A percentile compares a stretch with the other conserved stretches of the same genome.
Evolutionary conservation across 2,797 vertebrate species (phyloP).

Genomic region (Atherinosoma microstoma): DNA sequence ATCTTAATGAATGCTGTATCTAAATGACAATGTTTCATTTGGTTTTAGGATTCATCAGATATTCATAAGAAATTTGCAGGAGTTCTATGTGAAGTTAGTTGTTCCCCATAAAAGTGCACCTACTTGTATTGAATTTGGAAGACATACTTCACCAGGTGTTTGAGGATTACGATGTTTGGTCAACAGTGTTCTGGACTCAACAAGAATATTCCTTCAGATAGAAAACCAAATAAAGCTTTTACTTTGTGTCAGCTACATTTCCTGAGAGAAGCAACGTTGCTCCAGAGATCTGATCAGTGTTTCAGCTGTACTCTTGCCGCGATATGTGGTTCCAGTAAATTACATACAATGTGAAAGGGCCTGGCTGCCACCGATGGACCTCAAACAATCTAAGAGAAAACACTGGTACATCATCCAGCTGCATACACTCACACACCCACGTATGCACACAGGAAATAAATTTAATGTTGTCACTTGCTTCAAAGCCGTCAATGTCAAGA

Average conservation of each 20-base stretch:
- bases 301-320: constrained; percentile 45
- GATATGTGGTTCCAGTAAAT: constrained; percentile 66
- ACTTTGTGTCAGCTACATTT: constrained; percentile 66
- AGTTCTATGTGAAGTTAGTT: not conserved
- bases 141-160: constrained; percentile 38
- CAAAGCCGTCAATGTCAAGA: constrained; percentile 85
- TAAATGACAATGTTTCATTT: not conserved
- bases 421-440: constrained; percentile 47
- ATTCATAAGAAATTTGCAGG: not conserved
- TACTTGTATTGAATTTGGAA: constrained; percentile 34
- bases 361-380: constrained; percentile 57
- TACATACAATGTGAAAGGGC: constrained; percentile 69
- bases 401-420: constrained; percentile 61
- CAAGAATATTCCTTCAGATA: constrained; percentile 57
- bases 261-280: constrained; percentile 50
- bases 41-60: not conserved
- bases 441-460: constrained; percentile 71
- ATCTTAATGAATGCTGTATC: not conserved
- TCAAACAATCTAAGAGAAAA: constrained; percentile 74
- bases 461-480: constrained; percentile 80
- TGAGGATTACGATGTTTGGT: constrained; percentile 55
- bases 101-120: constrained; percentile 3
- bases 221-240: constrained; percentile 60
- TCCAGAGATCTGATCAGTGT: constrained; percentile 65
- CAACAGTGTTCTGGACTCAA: constrained; percentile 51